Base-by-base conservation (phyloP, 2,888 invertebrate genomes). In the Coelopa pilipes region DNA sequence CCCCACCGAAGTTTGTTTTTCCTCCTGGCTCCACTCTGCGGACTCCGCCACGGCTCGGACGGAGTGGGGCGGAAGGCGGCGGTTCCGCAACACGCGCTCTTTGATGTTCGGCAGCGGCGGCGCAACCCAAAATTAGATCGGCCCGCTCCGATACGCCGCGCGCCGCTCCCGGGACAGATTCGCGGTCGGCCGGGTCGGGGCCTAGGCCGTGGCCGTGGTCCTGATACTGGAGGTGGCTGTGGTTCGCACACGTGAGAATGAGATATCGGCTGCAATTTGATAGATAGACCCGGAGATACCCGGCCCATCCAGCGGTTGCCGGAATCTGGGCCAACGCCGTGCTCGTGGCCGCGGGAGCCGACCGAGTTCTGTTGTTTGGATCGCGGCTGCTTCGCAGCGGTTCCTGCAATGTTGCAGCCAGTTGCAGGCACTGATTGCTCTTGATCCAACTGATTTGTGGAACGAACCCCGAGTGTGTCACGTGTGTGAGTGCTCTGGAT, bases 81-180 rank as follows among this genome's bases (percentile, higher is more conserved):
- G 55, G 47, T 70, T 70, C 21, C 17, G 24, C 15, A 45, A 45
- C 21, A 63, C 55, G 46, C 19, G 57, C 57, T 24, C 75, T 75
- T 76, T 75, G 75, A 76, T 72, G 76, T 75, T 66, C 13, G 57
- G 53, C 63, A 34, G 53, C 45, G 46, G n/a, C 10, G 13, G 24
- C 66, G 15, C 74, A 76, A 74, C 75, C 76, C 69, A 75, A 75
- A 75, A 74, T 76, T 76, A 76, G 76, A 76, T 76, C 65, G 70
- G 21, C 63, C 11, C 19, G 46, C 62, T 70, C 62, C 73, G 75
- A 76, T 75, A 75, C 72, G 66, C 47, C 10, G 5, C 66, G 62
- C 17, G 50, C 70, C 34, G 34, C 34, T 34, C 34, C 34, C 34
- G 34, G 7, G 34, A 34, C 34, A 7, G 34, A 34, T 34, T 34